Conservation (phyloP, 2,888 invertebrate genomes). For the Catocala nupta region DNA sequence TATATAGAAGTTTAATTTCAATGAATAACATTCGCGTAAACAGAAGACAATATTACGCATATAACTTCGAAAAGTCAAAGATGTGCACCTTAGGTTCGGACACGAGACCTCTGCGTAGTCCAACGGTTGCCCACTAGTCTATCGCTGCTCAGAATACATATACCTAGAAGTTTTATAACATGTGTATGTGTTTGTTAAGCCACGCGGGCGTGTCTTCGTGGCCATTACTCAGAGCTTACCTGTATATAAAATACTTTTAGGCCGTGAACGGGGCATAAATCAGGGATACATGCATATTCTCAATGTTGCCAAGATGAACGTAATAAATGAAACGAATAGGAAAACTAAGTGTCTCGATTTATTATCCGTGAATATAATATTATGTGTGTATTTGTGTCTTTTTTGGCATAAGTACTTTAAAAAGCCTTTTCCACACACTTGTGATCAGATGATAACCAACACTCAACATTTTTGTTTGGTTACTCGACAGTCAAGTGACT, state of each 20-base stretch:
- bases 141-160: background rate
- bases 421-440: too few species aligned
- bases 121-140: too few species aligned
- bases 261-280: slow-evolving; percentile 28
- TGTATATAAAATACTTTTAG: slow-evolving; percentile 42
- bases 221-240: slow-evolving; percentile 29
- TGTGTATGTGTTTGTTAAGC: background rate
- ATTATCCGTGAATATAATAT: slow-evolving; percentile 8
- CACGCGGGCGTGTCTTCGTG: slow-evolving; percentile 11
- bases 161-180: too few species aligned
- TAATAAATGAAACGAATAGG: slow-evolving; percentile 36
- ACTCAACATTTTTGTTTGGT: too few species aligned
- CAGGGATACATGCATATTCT: slow-evolving; percentile 25
- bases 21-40: too few species aligned
- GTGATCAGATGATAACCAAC: too few species aligned
- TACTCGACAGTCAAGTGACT: too few species aligned
- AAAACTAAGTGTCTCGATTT: slow-evolving; percentile 31
- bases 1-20: too few species aligned
- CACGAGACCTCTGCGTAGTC: background rate
- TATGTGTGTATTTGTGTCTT: background rate
- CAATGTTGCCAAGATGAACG: slow-evolving; percentile 35
- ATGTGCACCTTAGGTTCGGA: too few species aligned
- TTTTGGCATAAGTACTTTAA: background rate
- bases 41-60: too few species aligned
- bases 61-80: too few species aligned